Percentiles rank a stretch among this genome's conserved stretches.
Conservation (phyloP, 2,888 invertebrate species). For the Polia nebulosa region DNA sequence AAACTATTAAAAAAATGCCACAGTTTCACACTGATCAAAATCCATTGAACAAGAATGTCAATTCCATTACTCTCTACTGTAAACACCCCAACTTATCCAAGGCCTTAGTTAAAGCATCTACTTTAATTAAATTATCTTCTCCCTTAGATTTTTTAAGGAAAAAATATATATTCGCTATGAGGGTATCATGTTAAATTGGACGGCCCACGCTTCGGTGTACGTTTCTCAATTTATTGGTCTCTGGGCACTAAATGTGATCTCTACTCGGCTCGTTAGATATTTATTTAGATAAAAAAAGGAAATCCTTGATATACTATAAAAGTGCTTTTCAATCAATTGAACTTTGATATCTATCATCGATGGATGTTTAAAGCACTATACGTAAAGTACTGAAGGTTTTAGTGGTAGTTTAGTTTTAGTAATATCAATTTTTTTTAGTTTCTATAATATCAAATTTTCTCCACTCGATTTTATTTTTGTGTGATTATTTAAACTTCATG, state of each 20-base stretch:
- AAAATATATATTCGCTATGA: slow-evolving; percentile 53
- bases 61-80: not conserved
- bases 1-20: not conserved
- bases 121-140: slow-evolving; percentile 44
- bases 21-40: not conserved
- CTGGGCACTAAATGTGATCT: slow-evolving; percentile 74
- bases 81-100: not conserved
- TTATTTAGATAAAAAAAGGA: slow-evolving; percentile 58
- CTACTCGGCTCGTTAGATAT: slow-evolving; percentile 62
- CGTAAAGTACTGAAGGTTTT: not conserved
- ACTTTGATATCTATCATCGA: slow-evolving; percentile 2
- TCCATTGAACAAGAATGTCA: too few species aligned
- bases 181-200: slow-evolving; percentile 82
- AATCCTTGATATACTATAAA: slow-evolving; percentile 34
- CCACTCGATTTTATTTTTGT: not conserved
- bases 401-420: not conserved
- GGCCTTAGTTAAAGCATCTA: not conserved
- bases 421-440: too few species aligned
- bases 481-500: not conserved
- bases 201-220: slow-evolving; percentile 68
- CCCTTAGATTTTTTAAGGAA: slow-evolving; percentile 32
- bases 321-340: slow-evolving; percentile 26
- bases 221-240: slow-evolving; percentile 80
- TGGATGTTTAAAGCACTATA: not conserved
- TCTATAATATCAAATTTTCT: too few species aligned